Conservation (phyloP, 2,113 vertebrate species). For the Opisthocomus hoazin region DNA sequence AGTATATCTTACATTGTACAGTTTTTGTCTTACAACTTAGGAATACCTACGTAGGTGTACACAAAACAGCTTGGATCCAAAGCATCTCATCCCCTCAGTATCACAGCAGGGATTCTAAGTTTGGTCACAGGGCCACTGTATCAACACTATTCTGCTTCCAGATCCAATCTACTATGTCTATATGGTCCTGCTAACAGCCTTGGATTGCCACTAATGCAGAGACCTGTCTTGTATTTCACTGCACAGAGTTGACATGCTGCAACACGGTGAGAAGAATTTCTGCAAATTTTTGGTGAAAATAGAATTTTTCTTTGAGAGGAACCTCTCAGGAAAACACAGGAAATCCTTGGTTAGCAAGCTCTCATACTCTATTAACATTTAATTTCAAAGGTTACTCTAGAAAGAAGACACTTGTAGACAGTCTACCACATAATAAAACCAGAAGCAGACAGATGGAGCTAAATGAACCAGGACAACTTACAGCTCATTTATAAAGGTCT, state of each 20-base stretch:
- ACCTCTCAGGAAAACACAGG: background rate
- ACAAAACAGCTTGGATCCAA: background rate
- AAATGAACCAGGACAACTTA: constrained; percentile 2
- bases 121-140: background rate
- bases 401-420: background rate
- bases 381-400: background rate
- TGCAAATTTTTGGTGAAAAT: background rate
- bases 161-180: rapidly evolving
- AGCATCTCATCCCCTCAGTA: background rate
- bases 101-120: background rate
- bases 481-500: background rate
- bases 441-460: background rate
- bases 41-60: background rate
- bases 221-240: background rate
- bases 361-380: background rate
- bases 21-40: background rate
- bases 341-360: background rate
- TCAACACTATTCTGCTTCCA: background rate
- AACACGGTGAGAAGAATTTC: background rate
- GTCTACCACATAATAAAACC: background rate
- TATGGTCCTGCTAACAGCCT: background rate
- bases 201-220: background rate
- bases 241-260: background rate
- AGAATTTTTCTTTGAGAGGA: background rate
- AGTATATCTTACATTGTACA: background rate